Base-by-base conservation (phyloP, 1,140 invertebrate genomes). In the Pogonomyrmex barbatus region DNA sequence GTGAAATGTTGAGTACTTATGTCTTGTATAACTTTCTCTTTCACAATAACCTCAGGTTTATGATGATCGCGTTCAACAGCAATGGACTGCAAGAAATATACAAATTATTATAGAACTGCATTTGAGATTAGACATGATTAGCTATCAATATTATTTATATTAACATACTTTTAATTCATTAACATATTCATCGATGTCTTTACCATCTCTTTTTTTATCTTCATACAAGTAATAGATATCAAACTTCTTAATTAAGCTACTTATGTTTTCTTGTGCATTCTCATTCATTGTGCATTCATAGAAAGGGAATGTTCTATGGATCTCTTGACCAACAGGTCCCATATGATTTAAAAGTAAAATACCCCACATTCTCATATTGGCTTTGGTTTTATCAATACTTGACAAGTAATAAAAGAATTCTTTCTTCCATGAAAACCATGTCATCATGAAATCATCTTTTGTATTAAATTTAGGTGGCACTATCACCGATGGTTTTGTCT, bases 301-400 rank as follows among this genome's bases (percentile, higher is more conserved):
- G 36, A 87, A 90, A 33, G 6, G 14, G 30, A 90, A 85, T 45
- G 63, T 42, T 12, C 33, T 85, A 33, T 52, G 24, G 14, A 87
- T 87, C 30, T 70, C 5, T 54, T 47, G 56, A 9, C 85, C 89
- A 52, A 88, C 2, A 8, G 86, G 81, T 6, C 88, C 89, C 82
- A 90, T 90, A 8, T 70, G 9, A 81, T 90, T 90, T 45, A 88
- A n/a, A 14, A 90, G 54, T 6, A 39, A n/a, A 5, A 75, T 39
- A 42, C 62, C 73, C 56, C 78, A 87, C 36, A 30, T 8, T 24
- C 60, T 33, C 1, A 58, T 45, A 0, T 62, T 9, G 0, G 12
- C 45, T 9, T 30, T 54, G 0, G 5, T 2, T 17, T 71, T 9
- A 39, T 67, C 62, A 10, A 42, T 42, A 2, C 5, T 14, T 6